Conservation (phyloP, 1,140 invertebrate species). For the Drosophila takahashii region DNA sequence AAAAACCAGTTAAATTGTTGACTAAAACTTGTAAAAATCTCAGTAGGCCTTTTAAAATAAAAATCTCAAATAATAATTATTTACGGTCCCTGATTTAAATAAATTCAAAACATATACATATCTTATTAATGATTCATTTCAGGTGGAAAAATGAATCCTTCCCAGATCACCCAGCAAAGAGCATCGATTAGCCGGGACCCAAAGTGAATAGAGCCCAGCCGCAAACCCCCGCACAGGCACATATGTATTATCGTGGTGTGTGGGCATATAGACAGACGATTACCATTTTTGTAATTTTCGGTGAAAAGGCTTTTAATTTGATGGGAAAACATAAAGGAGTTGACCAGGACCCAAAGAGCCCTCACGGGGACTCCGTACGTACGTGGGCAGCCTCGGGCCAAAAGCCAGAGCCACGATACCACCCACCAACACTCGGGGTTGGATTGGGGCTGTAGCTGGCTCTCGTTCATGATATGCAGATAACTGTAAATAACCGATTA, state of each 20-base stretch:
- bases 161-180: conserved; percentile 25
- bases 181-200: conserved; percentile 44
- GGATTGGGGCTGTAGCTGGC: conserved; percentile 2
- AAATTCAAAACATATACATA: background rate
- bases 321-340: conserved; percentile 38
- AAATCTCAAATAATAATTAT: too few relatives aligned
- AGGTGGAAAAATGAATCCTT: too few relatives aligned
- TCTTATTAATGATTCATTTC: background rate
- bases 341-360: conserved; percentile 16
- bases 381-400: conserved; percentile 32
- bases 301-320: conserved; percentile 74
- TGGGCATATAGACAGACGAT: conserved; percentile 30
- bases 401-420: background rate
- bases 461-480: conserved; percentile 69
- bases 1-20: too few relatives aligned
- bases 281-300: conserved; percentile 77
- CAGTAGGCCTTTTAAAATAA: too few relatives aligned
- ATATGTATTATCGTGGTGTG: background rate
- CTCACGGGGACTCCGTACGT: conserved; percentile 25
- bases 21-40: too few relatives aligned
- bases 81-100: too few relatives aligned
- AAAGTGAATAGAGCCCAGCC: conserved; percentile 24
- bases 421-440: conserved; percentile 4
- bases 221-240: conserved; percentile 2
- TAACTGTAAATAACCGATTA: conserved; percentile 72